phyloP scores from a whole-genome alignment of 2,888 invertebrate genomes.

The Tenthredo livida region DNA sequence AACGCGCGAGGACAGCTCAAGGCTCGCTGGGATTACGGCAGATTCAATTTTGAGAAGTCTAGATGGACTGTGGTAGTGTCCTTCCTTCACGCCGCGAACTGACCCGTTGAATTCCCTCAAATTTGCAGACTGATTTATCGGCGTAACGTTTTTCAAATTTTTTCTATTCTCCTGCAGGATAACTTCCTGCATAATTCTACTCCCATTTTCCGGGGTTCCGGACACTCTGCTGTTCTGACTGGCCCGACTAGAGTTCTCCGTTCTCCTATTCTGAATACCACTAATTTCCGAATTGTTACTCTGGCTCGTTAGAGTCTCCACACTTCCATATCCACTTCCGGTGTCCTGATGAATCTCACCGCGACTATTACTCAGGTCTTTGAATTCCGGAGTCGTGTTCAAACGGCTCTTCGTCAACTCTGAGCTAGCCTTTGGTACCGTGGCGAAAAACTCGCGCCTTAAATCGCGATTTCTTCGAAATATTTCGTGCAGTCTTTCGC shows the following conservation, averaged over 20 bases:
- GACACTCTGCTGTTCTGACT: conserved; percentile 60
- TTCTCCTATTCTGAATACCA: conserved; percentile 57
- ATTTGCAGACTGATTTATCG: not conserved
- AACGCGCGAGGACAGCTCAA: not conserved
- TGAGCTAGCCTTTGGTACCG: conserved; percentile 56
- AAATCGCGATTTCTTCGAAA: conserved; percentile 74
- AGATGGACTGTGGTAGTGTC: not conserved
- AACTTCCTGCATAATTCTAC: not conserved
- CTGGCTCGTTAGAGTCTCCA: conserved; percentile 74
- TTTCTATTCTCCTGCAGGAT: not conserved
- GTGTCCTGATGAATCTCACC: not conserved
- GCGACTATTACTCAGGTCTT: not conserved
- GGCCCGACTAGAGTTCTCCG: conserved; percentile 20
- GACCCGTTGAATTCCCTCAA: not conserved
- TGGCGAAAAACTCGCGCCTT: conserved; percentile 72
- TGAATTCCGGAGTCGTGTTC: not conserved
- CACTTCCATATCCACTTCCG: conserved; percentile 72
- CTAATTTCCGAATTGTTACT: conserved; percentile 74
- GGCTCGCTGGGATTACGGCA: not conserved
- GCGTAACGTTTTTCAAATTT: conserved; percentile 22
- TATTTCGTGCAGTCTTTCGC: conserved; percentile 74
- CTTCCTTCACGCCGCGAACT: not conserved
- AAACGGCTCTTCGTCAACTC: not conserved
- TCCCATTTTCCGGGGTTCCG: conserved; percentile 57
- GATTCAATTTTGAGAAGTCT: not conserved